Conservation (phyloP, 2,113 vertebrate species). For the Amphilophus citrinellus region DNA sequence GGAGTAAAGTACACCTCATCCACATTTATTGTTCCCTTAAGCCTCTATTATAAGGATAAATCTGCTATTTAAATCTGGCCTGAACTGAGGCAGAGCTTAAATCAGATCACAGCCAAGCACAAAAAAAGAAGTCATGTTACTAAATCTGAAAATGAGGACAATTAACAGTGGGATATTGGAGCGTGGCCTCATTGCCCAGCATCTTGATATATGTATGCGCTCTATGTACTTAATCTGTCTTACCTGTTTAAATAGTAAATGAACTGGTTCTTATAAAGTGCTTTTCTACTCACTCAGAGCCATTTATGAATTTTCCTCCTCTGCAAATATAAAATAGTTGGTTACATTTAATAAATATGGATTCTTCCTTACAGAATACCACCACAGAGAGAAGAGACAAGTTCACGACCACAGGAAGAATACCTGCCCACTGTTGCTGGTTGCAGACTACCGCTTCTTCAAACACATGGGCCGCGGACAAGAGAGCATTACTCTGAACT, state of each 20-base stretch:
- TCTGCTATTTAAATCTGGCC: slow-evolving; percentile 6
- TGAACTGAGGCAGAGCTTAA: slow-evolving; percentile 12
- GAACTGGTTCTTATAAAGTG: too few relatives aligned
- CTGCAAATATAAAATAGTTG: slow-evolving; percentile 71
- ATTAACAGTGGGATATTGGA: slow-evolving; percentile 47
- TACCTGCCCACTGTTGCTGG: slow-evolving; percentile 93
- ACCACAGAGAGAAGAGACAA: slow-evolving; percentile 84
- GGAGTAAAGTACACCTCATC: background rate
- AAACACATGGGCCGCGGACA: slow-evolving; percentile 93
- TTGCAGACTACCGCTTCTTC: slow-evolving; percentile 97
- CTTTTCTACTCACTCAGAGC: too few relatives aligned
- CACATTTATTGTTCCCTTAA: background rate
- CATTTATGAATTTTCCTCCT: slow-evolving; percentile 88
- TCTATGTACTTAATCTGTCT: background rate
- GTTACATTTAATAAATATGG: background rate
- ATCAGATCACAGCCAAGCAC: slow-evolving; percentile 50
- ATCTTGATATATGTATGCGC: slow-evolving; percentile 3
- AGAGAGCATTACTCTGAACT: slow-evolving; percentile 97
- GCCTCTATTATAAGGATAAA: slow-evolving; percentile 5
- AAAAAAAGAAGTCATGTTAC: slow-evolving; percentile 40
- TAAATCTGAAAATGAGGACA: slow-evolving; percentile 65
- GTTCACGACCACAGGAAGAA: slow-evolving; percentile 86
- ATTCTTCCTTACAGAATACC: slow-evolving; percentile 50
- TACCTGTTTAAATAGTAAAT: background rate
- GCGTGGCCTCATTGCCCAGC: slow-evolving; percentile 52